A percentile compares a stretch with the other conserved stretches of the same genome.
Evolutionary conservation across 2,888 invertebrate species (phyloP).

Genomic region (Scaptomyza flava): DNA sequence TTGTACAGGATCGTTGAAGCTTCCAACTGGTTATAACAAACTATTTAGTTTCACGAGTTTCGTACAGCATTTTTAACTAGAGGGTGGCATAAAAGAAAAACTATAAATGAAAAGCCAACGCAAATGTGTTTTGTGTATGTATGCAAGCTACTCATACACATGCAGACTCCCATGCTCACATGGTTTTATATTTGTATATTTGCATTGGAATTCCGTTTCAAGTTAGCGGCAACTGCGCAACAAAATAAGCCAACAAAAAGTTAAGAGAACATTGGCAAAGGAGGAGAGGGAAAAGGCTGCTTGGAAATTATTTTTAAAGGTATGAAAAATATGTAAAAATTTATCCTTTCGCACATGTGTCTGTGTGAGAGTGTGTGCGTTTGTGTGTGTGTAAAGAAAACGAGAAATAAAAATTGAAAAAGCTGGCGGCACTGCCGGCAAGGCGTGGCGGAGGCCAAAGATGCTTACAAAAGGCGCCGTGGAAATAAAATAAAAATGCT

Average conservation of each 20-base stretch:
- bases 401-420: slow-evolving; percentile 64
- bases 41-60: neutral
- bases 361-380: slow-evolving; percentile 7
- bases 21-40: too few species aligned
- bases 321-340: slow-evolving; percentile 76
- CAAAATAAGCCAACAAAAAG: slow-evolving; percentile 69
- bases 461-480: slow-evolving; percentile 75
- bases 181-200: slow-evolving; percentile 54
- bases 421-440: slow-evolving; percentile 57
- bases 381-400: slow-evolving; percentile 34
- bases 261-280: slow-evolving; percentile 5
- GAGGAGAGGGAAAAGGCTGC: slow-evolving; percentile 1
- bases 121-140: slow-evolving; percentile 45
- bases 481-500: slow-evolving; percentile 76
- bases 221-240: slow-evolving; percentile 69
- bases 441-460: slow-evolving; percentile 63
- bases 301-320: slow-evolving; percentile 75
- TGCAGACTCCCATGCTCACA: slow-evolving; percentile 32
- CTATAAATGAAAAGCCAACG: slow-evolving; percentile 45
- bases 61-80: neutral
- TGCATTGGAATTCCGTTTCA: slow-evolving; percentile 78
- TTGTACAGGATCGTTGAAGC: neutral
- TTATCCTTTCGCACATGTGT: slow-evolving; percentile 60
- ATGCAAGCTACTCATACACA: slow-evolving; percentile 11
- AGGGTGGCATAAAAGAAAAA: neutral